Base-by-base conservation (phyloP, 2,113 vertebrate genomes). In the Colossoma macropomum region DNA sequence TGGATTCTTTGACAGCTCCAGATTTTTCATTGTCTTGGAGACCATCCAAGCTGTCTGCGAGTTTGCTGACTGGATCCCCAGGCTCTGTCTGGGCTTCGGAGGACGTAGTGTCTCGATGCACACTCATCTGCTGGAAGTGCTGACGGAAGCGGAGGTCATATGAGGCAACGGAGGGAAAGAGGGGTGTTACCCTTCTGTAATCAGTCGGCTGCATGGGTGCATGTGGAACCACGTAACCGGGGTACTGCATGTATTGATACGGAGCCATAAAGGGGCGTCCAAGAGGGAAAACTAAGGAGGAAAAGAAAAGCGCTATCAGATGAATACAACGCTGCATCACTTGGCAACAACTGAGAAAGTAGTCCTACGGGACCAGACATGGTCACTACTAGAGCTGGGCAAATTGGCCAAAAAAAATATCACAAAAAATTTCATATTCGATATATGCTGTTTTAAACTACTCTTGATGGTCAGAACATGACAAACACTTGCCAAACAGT, bases 11-110 rank as follows among this genome's bases (percentile, higher is more conserved):
- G 48, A 82, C 82, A 10, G 48, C 45, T 4, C 45, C 79, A n/a
- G 81, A 38, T 19, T 66, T 28, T 32, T 86, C 85, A 71, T 63
- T 76, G n/a, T 72, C 63, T 62, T 60, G 68, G 1, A 87, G 86
- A 72, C 68, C 32, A 30, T 81, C 81, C 38, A 90, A 75, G 77
- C 76, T 45, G 50, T 78, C 84, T 10, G 82, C 82, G 69, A 89
- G 60, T 41, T 89, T 87, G 63, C 79, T 65, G 32, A 89, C 85
- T 1, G 83, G 72, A 56, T 87, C 89, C 19, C 83, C 81, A 10
- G 88, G 84, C 28, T 91, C 89, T 0, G 89, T 91, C 69, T 90
- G 90, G 60, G 77, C 88, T 84, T 88, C 89, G 21, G 90, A 89
- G 19, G 82, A 86, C 6, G 60, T 77, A 0, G 86, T 91, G 69